phyloP scores from a whole-genome alignment of 2,113 vertebrate genomes.

The Cebidichthys violaceus region DNA sequence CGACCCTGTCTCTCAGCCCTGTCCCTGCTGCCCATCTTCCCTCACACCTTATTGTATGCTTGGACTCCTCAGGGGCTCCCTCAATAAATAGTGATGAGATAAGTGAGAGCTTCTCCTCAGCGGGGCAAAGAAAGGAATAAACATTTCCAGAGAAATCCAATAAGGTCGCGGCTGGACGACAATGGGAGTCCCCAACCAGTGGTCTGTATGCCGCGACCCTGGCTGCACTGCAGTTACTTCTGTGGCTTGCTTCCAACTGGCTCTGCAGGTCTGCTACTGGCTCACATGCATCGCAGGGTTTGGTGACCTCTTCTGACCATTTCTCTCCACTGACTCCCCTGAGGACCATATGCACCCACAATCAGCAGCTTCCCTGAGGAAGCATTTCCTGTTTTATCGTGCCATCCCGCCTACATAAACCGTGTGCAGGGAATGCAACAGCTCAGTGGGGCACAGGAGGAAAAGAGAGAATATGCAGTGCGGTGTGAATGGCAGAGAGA shows the following conservation, averaged over 20 bases:
- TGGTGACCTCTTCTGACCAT: conserved; percentile 51
- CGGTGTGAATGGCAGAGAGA: conserved; percentile 43
- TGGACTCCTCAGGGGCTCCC: conserved; percentile 59
- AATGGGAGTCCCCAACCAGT: conserved; percentile 63
- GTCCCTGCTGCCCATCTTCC: conserved; percentile 11
- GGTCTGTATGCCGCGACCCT: conserved; percentile 22
- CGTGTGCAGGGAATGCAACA: conserved; percentile 59
- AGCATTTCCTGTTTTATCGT: conserved; percentile 62
- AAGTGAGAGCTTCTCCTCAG: conserved; percentile 73
- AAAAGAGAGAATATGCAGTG: conserved; percentile 24
- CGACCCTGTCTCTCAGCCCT: background rate
- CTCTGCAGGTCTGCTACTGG: conserved; percentile 12
- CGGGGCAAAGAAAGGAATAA: conserved; percentile 69
- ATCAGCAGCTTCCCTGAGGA: conserved; percentile 51
- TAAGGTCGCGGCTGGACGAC: conserved; percentile 63
- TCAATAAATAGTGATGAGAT: conserved; percentile 82
- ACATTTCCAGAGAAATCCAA: conserved; percentile 78
- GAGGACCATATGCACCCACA: conserved; percentile 54
- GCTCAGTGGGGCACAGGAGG: conserved; percentile 51
- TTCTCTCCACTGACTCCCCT: conserved; percentile 37
- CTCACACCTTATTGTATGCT: conserved; percentile 48
- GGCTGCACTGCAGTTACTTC: conserved; percentile 30
- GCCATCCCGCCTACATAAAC: conserved; percentile 63
- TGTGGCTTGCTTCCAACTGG: conserved; percentile 37
- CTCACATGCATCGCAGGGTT: conserved; percentile 33